Evolutionary conservation across 2,113 vertebrate species (phyloP), one percentile per base, ranked within the genome.

Genomic region (Brachirus orientalis): DNA sequence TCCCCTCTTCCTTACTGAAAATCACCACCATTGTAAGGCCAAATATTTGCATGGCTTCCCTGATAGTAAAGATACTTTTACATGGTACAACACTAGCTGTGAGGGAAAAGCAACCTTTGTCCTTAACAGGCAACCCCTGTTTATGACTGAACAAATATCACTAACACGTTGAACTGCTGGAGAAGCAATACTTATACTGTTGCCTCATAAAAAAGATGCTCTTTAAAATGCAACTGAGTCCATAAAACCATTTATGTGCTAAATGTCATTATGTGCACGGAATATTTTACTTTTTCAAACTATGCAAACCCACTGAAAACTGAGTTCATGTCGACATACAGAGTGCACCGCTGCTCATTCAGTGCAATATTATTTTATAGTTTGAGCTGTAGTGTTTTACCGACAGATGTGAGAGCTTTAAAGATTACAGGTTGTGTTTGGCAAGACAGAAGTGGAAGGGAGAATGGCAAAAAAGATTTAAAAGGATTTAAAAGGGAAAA

Each of bases 341-440:
- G 40, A 22, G 10, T 12, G 8, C n/a, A 17, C 7, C 44, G 8
- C 44, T 6, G 28, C 17, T 46, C 4, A 55, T 52, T 48, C 51
- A 50, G 44, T 52, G 10, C 47, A 46, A 68, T 66, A 37, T 51
- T 60, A 70, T 35, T 45, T 22, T 18, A 63, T 10, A 51, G 59
- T 55, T 60, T 74, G 52, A 59, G 38, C 46, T 57, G 22, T 18
- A 36, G 57, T n/a, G 14, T 51, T 20, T 22, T 62, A 41, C 51
- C 60, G 54, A 79, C 63, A 47, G 38, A 75, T 47, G 57, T 16
- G 18, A 47, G 53, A 72, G 69, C 33, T 76, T 66, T 63, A 66
- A 69, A 82, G 60, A 82, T 72, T 55, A 57, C 11, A 62, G 51
- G 75, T 66, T 77, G 47, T 59, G 67, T 82, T 76, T 70, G 57